These are phyloP conservation scores for Muscidifurax raptorellus DNA, from an alignment of 1,140 invertebrate genomes.

Conservation along the genomic window DNA sequence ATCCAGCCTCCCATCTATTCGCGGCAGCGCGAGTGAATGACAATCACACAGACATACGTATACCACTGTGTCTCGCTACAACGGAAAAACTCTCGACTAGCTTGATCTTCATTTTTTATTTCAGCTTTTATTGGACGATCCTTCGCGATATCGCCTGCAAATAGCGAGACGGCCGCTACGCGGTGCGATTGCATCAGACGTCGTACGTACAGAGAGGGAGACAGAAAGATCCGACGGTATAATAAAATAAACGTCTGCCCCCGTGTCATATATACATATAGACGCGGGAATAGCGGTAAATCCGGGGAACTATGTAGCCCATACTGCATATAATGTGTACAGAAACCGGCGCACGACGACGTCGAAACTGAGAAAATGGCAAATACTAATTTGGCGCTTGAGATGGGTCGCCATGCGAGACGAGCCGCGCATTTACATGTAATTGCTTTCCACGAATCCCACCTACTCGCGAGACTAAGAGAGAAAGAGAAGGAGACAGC, in stretches of 20 bases:
- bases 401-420: conserved; percentile 71
- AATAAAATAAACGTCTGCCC: background rate
- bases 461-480: conserved; percentile 62
- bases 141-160: too few relatives aligned
- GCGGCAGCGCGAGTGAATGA: too few relatives aligned
- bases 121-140: too few relatives aligned
- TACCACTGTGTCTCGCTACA: too few relatives aligned
- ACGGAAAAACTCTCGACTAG: too few relatives aligned
- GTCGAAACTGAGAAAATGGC: conserved; percentile 60
- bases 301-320: background rate
- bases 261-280: too few relatives aligned
- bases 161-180: too few relatives aligned
- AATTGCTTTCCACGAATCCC: conserved; percentile 73
- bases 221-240: background rate
- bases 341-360: conserved; percentile 15
- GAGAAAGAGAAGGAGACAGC: background rate
- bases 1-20: too few relatives aligned
- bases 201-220: background rate
- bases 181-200: background rate
- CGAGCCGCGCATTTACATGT: conserved; percentile 70
- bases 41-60: too few relatives aligned
- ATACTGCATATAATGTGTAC: background rate
- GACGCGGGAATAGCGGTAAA: conserved; percentile 9
- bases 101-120: too few relatives aligned
- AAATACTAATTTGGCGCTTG: conserved; percentile 68